A percentile compares a stretch with the other conserved stretches of the same genome.
These are phyloP conservation scores for Nemotelus pantherinus DNA, from an alignment of 2,888 invertebrate species.

Conservation along the genomic window DNA sequence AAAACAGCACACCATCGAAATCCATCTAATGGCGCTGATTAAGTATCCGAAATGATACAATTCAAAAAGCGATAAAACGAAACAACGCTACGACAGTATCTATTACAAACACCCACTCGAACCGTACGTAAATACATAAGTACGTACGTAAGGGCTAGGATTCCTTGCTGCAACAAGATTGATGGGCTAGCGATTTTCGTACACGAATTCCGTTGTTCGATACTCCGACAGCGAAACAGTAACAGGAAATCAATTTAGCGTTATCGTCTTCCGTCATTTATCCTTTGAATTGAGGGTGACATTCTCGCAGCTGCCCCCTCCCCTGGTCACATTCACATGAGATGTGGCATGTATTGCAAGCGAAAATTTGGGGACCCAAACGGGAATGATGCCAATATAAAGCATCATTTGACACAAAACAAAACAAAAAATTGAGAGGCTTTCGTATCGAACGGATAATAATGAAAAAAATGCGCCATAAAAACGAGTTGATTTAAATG, in stretches of 20 bases:
- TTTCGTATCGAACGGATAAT: constrained; percentile 8
- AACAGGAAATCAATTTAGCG: constrained; percentile 41
- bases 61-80: constrained; percentile 37
- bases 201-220: constrained; percentile 40
- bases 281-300: constrained; percentile 34
- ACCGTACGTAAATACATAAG: too few species aligned
- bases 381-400: too few species aligned
- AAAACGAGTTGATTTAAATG: background rate
- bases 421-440: background rate
- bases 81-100: constrained; percentile 26
- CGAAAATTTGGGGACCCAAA: too few species aligned
- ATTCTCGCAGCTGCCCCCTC: background rate
- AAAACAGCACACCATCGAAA: too few species aligned
- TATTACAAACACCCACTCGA: background rate
- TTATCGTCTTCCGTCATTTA: constrained; percentile 40
- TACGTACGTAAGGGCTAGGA: background rate
- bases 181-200: constrained; percentile 36
- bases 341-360: too few species aligned
- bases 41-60: constrained; percentile 27
- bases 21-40: constrained; percentile 28
- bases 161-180: constrained; percentile 22
- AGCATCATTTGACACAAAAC: background rate
- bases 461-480: constrained; percentile 27
- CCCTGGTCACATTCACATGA: too few species aligned
- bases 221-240: constrained; percentile 10